phyloP scores from a whole-genome alignment of 2,888 invertebrate genomes.

The Fragum fragum region DNA sequence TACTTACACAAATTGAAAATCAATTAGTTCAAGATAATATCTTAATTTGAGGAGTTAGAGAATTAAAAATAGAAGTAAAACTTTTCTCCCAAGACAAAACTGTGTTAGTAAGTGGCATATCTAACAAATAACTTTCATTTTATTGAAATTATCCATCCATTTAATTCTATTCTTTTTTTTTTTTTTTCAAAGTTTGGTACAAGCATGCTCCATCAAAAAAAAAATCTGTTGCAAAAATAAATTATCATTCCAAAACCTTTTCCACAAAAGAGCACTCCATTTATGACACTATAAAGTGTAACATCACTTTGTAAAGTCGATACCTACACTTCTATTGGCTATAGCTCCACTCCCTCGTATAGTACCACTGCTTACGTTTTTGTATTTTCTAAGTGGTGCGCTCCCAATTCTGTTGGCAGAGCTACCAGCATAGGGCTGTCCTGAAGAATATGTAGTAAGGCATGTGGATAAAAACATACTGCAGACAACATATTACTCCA shows the following conservation, averaged over 20 bases:
- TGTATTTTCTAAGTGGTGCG: constrained; percentile 79
- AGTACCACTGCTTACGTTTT: constrained; percentile 53
- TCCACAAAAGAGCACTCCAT: not conserved
- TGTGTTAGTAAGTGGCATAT: too few relatives aligned
- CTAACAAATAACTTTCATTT: too few relatives aligned
- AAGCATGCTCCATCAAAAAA: not conserved
- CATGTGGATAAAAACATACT: too few relatives aligned
- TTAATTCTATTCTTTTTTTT: too few relatives aligned
- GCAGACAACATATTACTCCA: too few relatives aligned
- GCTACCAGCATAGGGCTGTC: constrained; percentile 84
- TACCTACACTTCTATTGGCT: constrained; percentile 81
- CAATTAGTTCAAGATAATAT: too few relatives aligned
- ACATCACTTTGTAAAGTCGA: not conserved
- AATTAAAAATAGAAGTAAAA: too few relatives aligned
- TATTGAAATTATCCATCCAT: too few relatives aligned
- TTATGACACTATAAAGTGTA: not conserved
- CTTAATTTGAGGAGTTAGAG: too few relatives aligned
- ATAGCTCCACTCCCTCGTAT: constrained; percentile 77
- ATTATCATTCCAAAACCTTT: not conserved
- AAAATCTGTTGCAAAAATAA: not conserved
- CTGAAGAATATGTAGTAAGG: constrained; percentile 74
- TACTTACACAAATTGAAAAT: too few relatives aligned
- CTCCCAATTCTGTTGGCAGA: constrained; percentile 83
- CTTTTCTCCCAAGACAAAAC: too few relatives aligned
- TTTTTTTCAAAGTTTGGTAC: too few relatives aligned